A percentile compares a stretch with the other conserved stretches of the same genome.
These are phyloP conservation scores for Babyrousa celebensis DNA, from an alignment of 2,797 vertebrate species.

Conservation along the genomic window DNA sequence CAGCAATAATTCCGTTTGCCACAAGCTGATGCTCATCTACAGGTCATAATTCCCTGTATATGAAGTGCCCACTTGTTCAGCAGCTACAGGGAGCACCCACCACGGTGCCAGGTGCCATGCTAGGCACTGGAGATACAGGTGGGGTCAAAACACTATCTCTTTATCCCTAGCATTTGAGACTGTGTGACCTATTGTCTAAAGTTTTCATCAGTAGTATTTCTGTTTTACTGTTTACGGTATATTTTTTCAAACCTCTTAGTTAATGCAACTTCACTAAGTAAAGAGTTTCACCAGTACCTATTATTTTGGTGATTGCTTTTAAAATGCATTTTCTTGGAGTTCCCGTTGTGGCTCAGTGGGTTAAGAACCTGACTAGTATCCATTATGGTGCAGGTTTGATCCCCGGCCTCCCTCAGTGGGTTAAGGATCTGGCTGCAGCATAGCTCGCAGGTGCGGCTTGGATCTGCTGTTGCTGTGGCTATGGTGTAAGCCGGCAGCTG, in stretches of 20 bases:
- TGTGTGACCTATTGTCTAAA: neutral
- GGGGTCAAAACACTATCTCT: neutral
- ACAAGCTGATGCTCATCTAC: neutral
- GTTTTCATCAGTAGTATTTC: neutral
- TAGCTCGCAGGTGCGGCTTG: no score
- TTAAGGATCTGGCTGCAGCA: no score
- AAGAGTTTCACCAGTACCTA: neutral
- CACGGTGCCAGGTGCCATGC: neutral
- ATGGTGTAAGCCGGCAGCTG: no score
- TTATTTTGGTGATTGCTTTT: neutral
- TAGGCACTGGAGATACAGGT: neutral
- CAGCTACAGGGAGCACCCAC: neutral
- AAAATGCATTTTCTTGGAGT: neutral
- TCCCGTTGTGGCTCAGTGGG: no score
- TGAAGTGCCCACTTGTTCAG: neutral
- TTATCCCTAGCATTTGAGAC: neutral
- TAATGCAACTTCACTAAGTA: neutral
- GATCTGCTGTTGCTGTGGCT: no score
- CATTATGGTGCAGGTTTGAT: no score
- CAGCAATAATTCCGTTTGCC: constrained; percentile 7
- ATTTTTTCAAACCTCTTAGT: neutral
- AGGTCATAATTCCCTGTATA: neutral
- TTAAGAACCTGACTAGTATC: no score
- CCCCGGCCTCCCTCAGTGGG: no score
- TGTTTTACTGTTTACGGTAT: neutral